Evolutionary conservation across 1,140 invertebrate species (phyloP), one percentile per base, ranked within the genome.

Genomic region (Scaptomyza graminum): DNA sequence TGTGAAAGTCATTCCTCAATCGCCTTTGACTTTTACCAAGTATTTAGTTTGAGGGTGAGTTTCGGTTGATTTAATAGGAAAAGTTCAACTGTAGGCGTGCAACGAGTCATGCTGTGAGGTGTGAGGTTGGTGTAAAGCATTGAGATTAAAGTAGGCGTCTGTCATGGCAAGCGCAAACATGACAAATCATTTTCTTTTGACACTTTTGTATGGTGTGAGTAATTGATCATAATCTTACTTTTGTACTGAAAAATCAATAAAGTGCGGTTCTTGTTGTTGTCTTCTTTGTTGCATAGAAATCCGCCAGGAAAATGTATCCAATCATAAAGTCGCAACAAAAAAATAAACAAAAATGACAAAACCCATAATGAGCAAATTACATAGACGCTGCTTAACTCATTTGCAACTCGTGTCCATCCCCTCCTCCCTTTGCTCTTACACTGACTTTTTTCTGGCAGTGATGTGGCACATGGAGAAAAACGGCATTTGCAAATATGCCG

Each of bases 281-380:
- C 28, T 1, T 6, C 28, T 5, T 65, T 25, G 31, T 25, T 34
- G 7, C 31, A 34, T 34, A 34, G 2, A 34, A 34, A 9, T 28
- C 28, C 1, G 37, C 12, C 1, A 41, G 16, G 12, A 51, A 56
- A 65, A 41, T 44, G 44, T 41, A 61, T 7, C n/a, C 62, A 59
- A 71, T 71, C 54, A 71, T 39, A 59, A 54, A 65, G 34, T 39
- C 12, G 16, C 34, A 50, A 13, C 16, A 71, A 16, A 31, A 51
- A 49, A 50, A 7, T 59, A 52, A 71, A 66, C 66, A 59, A 54
- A 52, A 9, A 9, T 0, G 37, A 18, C 9, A 18, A 46, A 55
- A 71, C 51, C 13, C 28, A 75, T 75, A 79, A 79, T 84, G 71
- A 83, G 65, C 61, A 71, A 75, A 79, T 74, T 79, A 79, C 76